These are phyloP conservation scores for Anadara kagoshimensis DNA, from an alignment of 1,140 invertebrate genomes.

Conservation along the genomic window DNA sequence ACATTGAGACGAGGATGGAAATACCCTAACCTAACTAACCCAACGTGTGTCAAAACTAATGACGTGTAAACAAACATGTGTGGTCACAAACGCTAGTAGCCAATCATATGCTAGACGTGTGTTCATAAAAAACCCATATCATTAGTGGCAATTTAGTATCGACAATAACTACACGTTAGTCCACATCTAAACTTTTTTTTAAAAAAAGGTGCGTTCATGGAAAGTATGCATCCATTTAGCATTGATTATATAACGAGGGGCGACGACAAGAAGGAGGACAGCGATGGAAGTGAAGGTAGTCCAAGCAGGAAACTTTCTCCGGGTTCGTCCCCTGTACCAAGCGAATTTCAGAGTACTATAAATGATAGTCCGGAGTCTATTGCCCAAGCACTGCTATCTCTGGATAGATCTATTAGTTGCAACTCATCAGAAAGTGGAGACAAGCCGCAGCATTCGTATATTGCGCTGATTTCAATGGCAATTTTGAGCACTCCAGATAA, in stretches of 20 bases:
- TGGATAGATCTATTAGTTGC: constrained; percentile 32
- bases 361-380: constrained; percentile 38
- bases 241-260: constrained; percentile 35
- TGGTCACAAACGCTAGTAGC: too few relatives aligned
- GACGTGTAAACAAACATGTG: too few relatives aligned
- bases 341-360: constrained; percentile 20
- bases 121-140: too few relatives aligned
- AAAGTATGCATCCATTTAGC: constrained; percentile 14
- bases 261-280: not conserved
- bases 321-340: constrained; percentile 4
- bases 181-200: too few relatives aligned
- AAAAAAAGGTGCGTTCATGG: too few relatives aligned
- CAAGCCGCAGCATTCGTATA: constrained; percentile 80
- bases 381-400: constrained; percentile 33
- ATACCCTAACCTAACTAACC: too few relatives aligned
- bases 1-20: too few relatives aligned
- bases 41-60: too few relatives aligned
- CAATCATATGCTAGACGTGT: too few relatives aligned
- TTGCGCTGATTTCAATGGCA: constrained; percentile 81
- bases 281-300: not conserved
- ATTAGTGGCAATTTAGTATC: too few relatives aligned
- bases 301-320: constrained; percentile 11
- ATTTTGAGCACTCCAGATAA: constrained; percentile 79
- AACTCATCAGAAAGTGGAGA: constrained; percentile 44
- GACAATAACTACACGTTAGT: too few relatives aligned